phyloP scores from a whole-genome alignment of 2,113 vertebrate genomes.

The Oostethus manadensis region DNA sequence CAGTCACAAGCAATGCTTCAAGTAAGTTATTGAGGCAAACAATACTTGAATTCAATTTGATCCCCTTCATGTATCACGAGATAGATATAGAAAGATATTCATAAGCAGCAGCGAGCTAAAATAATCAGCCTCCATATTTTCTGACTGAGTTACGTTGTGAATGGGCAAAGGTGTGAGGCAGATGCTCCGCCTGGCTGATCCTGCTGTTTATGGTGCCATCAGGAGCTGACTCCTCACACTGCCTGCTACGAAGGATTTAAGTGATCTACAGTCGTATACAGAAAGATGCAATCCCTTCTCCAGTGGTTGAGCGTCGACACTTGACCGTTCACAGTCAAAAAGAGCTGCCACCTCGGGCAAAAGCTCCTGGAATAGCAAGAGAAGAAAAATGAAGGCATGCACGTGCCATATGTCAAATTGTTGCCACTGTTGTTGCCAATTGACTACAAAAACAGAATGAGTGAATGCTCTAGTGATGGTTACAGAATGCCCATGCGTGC shows the following conservation, averaged over 20 bases:
- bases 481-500: not conserved
- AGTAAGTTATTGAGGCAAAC: not conserved
- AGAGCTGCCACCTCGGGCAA: slow-evolving; percentile 18
- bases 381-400: slow-evolving; percentile 9
- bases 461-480: not conserved
- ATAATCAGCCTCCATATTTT: slow-evolving; percentile 35
- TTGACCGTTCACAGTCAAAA: slow-evolving; percentile 27
- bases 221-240: slow-evolving; percentile 22
- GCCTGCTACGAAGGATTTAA: slow-evolving; percentile 30
- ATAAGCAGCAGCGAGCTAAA: not conserved
- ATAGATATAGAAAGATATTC: too few relatives aligned
- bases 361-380: slow-evolving; percentile 12
- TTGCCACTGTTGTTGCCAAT: not conserved
- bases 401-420: slow-evolving; percentile 1
- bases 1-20: too few relatives aligned
- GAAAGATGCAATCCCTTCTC: slow-evolving; percentile 44
- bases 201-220: slow-evolving; percentile 30
- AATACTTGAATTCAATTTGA: not conserved
- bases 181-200: slow-evolving; percentile 27
- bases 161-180: slow-evolving; percentile 21
- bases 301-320: slow-evolving; percentile 40
- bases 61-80: not conserved
- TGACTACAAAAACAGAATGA: too few relatives aligned
- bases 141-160: slow-evolving; percentile 39
- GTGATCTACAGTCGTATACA: slow-evolving; percentile 32